Evolutionary conservation across 2,113 vertebrate genomes (phyloP), one percentile per base, ranked within the genome.

Genomic region (Cololabis saira): DNA sequence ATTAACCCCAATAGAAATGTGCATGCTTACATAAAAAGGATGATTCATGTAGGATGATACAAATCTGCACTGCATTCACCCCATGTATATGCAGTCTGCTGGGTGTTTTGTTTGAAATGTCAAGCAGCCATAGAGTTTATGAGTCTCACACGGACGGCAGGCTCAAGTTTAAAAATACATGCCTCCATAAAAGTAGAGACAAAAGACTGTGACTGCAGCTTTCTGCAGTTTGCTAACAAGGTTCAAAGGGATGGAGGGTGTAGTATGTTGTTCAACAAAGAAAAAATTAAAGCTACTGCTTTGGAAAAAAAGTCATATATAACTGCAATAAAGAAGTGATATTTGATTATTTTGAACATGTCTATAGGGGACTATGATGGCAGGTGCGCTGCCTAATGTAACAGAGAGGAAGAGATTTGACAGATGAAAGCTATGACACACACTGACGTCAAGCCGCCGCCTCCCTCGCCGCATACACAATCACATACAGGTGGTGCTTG

Each of bases 391-490:
- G 47, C 58, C 58, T 43, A 77, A 73, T 37, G 37, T 60, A 69
- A 62, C 54, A 67, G 49, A 8, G 33, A 77, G 2, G 52, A 48
- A 60, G 33, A 73, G 56, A 82, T 19, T 64, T 76, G 57, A 63
- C 42, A 60, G 77, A 53, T 57, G 67, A 81, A 67, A 76, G 70
- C 76, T 69, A 74, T 74, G 59, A 82, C 81, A 89, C 65, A 63
- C 85, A 81, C 68, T 78, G 82, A 91, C 74, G 74, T 90, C 82
- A 89, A 74, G 60, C 65, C 67, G 59, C 73, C n/a, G 14, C 80
- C 84, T 71, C 74, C 33, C 10, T 56, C 15, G 53, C 61, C 40
- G 76, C 42, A 67, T 54, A 61, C 51, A 62, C 50, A 18, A 16
- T n/a, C 45, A 18, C 47, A 49, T 65, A 71, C 52, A 59, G 47